These are phyloP conservation scores for Linyphia triangularis DNA, from an alignment of 2,888 invertebrate species.

Conservation along the genomic window DNA sequence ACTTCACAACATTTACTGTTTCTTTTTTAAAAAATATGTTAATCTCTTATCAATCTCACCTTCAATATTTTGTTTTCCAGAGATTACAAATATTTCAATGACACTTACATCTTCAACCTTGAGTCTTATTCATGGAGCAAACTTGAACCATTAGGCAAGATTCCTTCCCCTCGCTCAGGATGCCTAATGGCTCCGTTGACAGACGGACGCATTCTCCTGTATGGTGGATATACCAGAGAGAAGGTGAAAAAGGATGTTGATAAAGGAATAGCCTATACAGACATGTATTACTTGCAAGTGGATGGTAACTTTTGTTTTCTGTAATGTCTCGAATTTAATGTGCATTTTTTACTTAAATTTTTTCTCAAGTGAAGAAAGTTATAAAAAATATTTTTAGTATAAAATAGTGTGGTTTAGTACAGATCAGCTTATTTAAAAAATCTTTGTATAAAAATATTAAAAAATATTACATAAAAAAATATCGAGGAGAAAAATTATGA, in stretches of 20 bases:
- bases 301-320: conserved; percentile 79
- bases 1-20: too few relatives aligned
- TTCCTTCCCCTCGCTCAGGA: conserved; percentile 89
- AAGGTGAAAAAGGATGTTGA: conserved; percentile 87
- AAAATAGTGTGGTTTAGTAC: too few relatives aligned
- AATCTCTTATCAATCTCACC: too few relatives aligned
- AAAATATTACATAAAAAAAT: too few relatives aligned
- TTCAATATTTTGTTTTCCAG: conserved; percentile 81
- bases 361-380: neutral
- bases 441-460: too few relatives aligned
- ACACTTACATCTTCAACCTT: conserved; percentile 89
- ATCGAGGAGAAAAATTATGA: too few relatives aligned
- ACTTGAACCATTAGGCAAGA: conserved; percentile 82
- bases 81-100: conserved; percentile 93
- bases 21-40: too few relatives aligned
- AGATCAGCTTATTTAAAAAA: too few relatives aligned
- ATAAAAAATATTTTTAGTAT: neutral
- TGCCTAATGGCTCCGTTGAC: conserved; percentile 86
- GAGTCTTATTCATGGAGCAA: conserved; percentile 89
- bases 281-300: conserved; percentile 85
- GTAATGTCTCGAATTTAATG: neutral
- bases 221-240: conserved; percentile 89
- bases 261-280: conserved; percentile 86
- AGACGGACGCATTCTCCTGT: conserved; percentile 84
- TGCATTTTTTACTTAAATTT: neutral